Conservation (phyloP, 1,140 invertebrate species). For the Palaemon carinicauda region DNA sequence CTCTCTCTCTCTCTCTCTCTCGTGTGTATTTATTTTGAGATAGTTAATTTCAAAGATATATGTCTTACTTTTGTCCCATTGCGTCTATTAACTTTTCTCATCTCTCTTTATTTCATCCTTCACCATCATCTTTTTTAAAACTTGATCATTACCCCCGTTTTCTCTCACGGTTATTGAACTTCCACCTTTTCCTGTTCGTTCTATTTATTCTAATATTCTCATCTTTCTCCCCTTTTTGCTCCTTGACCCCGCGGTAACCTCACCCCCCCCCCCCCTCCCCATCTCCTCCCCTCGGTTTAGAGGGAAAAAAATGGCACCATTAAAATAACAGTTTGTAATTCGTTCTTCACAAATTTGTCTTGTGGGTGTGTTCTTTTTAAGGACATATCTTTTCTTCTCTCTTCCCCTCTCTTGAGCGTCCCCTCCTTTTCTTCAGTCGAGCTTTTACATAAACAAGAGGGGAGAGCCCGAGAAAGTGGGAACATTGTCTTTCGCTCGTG, state of each 20-base stretch:
- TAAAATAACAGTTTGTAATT: constrained; percentile 10
- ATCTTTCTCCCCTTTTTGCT: not conserved
- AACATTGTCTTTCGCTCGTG: too few relatives aligned
- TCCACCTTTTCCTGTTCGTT: not conserved
- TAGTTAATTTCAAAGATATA: too few relatives aligned
- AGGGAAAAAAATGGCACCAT: not conserved
- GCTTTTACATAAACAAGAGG: too few relatives aligned
- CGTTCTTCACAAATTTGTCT: not conserved
- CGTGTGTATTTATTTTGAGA: not conserved
- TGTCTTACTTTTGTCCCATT: not conserved
- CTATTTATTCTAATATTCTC: not conserved
- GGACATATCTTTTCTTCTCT: not conserved
- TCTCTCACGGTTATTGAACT: too few relatives aligned
- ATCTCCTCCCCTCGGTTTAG: not conserved
- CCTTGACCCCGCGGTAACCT: not conserved
- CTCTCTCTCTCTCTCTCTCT: not conserved
- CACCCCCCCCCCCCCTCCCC: not conserved
- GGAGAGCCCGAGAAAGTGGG: too few relatives aligned
- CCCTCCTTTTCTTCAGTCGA: not conserved
- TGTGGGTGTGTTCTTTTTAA: too few relatives aligned
- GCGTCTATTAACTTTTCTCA: not conserved
- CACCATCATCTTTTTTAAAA: not conserved
- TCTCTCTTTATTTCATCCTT: not conserved
- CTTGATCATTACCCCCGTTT: too few relatives aligned
- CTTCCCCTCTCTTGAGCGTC: not conserved